Evolutionary conservation across 2,888 invertebrate species (phyloP).

Genomic region (Apodemia zela): DNA sequence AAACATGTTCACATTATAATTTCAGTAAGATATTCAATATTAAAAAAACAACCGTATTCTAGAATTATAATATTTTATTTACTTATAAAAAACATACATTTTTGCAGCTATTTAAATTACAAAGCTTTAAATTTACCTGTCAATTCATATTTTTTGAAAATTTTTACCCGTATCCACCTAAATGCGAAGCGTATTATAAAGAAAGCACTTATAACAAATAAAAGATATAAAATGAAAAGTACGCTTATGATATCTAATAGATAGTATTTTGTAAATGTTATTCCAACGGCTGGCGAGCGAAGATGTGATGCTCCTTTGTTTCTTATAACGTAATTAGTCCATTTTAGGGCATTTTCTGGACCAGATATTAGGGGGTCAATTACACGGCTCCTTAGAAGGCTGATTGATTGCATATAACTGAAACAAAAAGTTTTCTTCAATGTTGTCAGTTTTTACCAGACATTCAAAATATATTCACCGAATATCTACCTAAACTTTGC

Average conservation of each 20-base stretch:
- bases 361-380: constrained; percentile 57
- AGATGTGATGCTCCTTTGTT: constrained; percentile 66
- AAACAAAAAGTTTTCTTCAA: constrained; percentile 19
- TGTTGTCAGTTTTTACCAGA: too few species aligned
- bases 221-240: constrained; percentile 33
- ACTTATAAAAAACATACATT: too few species aligned
- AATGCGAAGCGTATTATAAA: constrained; percentile 39
- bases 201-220: constrained; percentile 38
- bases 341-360: constrained; percentile 71
- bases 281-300: constrained; percentile 59
- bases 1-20: too few species aligned
- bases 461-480: too few species aligned
- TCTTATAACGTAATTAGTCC: constrained; percentile 76
- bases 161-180: constrained; percentile 42
- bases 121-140: constrained; percentile 63
- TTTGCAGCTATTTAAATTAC: constrained; percentile 33
- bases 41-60: too few species aligned
- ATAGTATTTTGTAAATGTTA: constrained; percentile 57
- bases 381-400: constrained; percentile 44
- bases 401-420: constrained; percentile 59
- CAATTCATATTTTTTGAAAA: constrained; percentile 34
- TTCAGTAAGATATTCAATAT: too few species aligned
- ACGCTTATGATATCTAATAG: constrained; percentile 54
- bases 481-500: too few species aligned
- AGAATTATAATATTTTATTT: too few species aligned